Conservation (phyloP, 2,888 invertebrate species). For the Ceramica pisi region DNA sequence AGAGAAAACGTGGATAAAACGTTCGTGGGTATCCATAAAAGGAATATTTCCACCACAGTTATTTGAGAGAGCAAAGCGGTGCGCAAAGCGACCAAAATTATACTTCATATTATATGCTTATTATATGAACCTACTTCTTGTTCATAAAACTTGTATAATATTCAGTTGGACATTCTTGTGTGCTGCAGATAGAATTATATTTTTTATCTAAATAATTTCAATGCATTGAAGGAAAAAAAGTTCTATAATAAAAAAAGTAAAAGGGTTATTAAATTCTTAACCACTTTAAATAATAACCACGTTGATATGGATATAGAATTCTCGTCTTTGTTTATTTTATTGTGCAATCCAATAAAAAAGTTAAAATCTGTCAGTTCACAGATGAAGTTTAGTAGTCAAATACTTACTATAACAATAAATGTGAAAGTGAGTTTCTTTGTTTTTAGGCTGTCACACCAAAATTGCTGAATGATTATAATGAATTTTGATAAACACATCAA, state of each 20-base stretch:
- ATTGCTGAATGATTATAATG: too few species aligned
- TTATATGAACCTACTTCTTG: slow-evolving; percentile 2
- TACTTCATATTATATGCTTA: slow-evolving; percentile 18
- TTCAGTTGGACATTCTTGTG: slow-evolving; percentile 11
- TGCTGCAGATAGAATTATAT: too few species aligned
- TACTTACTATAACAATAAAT: not conserved
- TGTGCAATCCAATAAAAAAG: not conserved
- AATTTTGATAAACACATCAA: too few species aligned
- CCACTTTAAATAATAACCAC: too few species aligned
- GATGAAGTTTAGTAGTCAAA: not conserved
- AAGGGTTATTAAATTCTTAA: slow-evolving; percentile 30
- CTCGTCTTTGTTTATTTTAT: slow-evolving; percentile 5
- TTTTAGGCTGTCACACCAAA: too few species aligned
- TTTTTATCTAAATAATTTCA: not conserved
- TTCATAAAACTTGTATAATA: slow-evolving; percentile 21
- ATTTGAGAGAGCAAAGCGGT: slow-evolving; percentile 53
- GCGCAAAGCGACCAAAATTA: slow-evolving; percentile 40
- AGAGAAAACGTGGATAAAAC: slow-evolving; percentile 56
- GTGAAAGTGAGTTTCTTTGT: too few species aligned
- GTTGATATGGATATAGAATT: slow-evolving; percentile 11
- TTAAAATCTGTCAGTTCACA: not conserved
- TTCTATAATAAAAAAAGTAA: slow-evolving; percentile 19
- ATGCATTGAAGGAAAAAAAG: not conserved
- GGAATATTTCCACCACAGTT: slow-evolving; percentile 62
- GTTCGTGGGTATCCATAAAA: slow-evolving; percentile 58